These are phyloP conservation scores for Diabrotica virgifera DNA, from an alignment of 1,140 invertebrate genomes.

Conservation along the genomic window DNA sequence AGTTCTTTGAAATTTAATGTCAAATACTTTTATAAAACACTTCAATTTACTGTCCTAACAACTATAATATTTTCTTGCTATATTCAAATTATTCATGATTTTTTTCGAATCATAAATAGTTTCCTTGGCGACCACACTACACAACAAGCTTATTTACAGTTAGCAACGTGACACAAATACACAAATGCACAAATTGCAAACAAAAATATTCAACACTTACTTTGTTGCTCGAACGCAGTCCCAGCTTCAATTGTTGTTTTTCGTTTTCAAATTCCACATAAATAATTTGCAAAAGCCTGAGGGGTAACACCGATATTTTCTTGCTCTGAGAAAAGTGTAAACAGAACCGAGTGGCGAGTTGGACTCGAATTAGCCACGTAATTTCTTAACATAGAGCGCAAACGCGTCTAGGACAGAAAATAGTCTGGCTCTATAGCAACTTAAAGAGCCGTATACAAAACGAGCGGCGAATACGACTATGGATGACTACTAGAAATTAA, in stretches of 20 bases:
- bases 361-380: slow-evolving; percentile 13
- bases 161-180: neutral
- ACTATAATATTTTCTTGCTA: no score
- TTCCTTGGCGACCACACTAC: neutral
- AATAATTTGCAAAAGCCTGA: neutral
- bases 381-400: slow-evolving; percentile 14
- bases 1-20: no score
- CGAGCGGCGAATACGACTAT: no score
- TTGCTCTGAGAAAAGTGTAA: slow-evolving; percentile 9
- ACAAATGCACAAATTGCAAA: no score
- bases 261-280: neutral
- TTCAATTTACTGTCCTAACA: no score
- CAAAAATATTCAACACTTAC: slow-evolving; percentile 7
- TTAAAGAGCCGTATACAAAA: no score
- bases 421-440: no score
- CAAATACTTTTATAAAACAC: no score
- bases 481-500: no score
- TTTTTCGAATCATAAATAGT: neutral
- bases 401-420: neutral
- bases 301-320: neutral
- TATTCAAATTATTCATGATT: no score
- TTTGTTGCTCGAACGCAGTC: slow-evolving; percentile 9
- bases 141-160: neutral
- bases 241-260: slow-evolving; percentile 1
- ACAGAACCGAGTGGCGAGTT: neutral